Evolutionary conservation across 2,888 invertebrate species (phyloP).

Genomic region (Pseudanteris insignis): DNA sequence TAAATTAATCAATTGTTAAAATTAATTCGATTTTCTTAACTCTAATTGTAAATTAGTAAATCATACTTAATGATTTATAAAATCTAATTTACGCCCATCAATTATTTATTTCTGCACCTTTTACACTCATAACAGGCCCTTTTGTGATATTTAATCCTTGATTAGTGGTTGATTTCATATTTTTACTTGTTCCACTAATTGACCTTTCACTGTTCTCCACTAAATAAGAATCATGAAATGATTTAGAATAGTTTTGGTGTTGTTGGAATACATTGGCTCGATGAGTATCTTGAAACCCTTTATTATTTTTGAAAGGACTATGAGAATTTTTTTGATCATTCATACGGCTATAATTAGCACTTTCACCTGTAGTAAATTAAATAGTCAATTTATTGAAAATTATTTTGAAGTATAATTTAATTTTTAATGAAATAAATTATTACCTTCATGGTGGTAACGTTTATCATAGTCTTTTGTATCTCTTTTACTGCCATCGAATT

Average conservation of each 20-base stretch:
- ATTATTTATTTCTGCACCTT: slow-evolving; percentile 51
- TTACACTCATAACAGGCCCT: slow-evolving; percentile 60
- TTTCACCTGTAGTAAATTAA: too few relatives aligned
- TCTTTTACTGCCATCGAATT: slow-evolving; percentile 43
- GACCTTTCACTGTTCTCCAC: slow-evolving; percentile 51
- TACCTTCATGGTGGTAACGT: slow-evolving; percentile 52
- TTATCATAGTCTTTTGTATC: slow-evolving; percentile 54
- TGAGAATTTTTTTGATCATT: slow-evolving; percentile 46
- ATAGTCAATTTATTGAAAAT: too few relatives aligned
- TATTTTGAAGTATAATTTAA: too few relatives aligned
- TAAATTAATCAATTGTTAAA: too few relatives aligned
- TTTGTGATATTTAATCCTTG: slow-evolving; percentile 48
- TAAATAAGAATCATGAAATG: slow-evolving; percentile 32
- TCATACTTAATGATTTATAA: too few relatives aligned
- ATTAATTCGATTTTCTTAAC: too few relatives aligned
- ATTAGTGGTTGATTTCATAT: slow-evolving; percentile 56
- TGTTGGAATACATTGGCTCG: slow-evolving; percentile 51
- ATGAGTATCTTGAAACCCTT: slow-evolving; percentile 50
- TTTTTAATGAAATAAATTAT: slow-evolving; percentile 1
- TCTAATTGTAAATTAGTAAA: too few relatives aligned
- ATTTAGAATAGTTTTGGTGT: slow-evolving; percentile 46
- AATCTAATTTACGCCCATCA: not conserved
- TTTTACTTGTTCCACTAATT: slow-evolving; percentile 54
- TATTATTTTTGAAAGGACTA: slow-evolving; percentile 49
- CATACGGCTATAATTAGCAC: slow-evolving; percentile 46